Percentiles rank a stretch among this genome's conserved stretches.
phyloP scores from a whole-genome alignment of 2,113 vertebrate genomes.

The Scatophagus argus region DNA sequence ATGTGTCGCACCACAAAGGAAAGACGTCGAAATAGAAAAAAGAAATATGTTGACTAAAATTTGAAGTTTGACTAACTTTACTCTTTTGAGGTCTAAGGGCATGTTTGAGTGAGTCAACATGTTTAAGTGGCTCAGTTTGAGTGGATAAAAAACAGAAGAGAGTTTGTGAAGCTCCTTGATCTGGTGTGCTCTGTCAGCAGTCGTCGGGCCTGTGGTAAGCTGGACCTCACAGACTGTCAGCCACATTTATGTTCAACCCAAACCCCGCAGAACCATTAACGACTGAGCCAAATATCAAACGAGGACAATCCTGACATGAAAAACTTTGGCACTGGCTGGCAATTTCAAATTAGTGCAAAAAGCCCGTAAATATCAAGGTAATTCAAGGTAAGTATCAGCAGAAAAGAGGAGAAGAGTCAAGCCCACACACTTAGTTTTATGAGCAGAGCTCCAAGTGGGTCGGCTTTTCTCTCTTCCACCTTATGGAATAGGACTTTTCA shows the following conservation, averaged over 20 bases:
- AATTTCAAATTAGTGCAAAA: constrained; percentile 2
- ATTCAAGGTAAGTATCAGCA: constrained; percentile 13
- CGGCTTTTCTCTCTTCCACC: background rate
- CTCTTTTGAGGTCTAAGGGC: constrained; percentile 12
- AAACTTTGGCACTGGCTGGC: background rate
- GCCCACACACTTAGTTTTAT: constrained; percentile 62
- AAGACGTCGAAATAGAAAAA: no score
- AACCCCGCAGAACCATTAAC: constrained; percentile 14
- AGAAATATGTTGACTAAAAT: constrained; percentile 6
- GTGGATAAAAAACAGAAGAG: constrained; percentile 27
- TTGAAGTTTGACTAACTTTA: constrained; percentile 17
- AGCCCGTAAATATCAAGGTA: constrained; percentile 8
- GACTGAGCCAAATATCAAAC: constrained; percentile 3
- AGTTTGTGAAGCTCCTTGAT: constrained; percentile 40
- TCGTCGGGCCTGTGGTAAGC: constrained; percentile 28
- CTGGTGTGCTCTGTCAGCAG: constrained; percentile 39
- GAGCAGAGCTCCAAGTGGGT: constrained; percentile 11
- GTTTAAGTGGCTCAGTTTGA: constrained; percentile 50
- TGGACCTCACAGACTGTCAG: constrained; percentile 63
- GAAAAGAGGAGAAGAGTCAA: constrained; percentile 5
- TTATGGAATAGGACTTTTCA: constrained; percentile 59
- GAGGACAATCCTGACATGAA: constrained; percentile 14
- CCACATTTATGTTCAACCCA: constrained; percentile 42
- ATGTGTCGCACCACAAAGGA: constrained; percentile 37
- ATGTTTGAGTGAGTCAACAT: constrained; percentile 50